Base-by-base conservation (phyloP, 2,113 vertebrate genomes). In the Notothenia rossii region DNA sequence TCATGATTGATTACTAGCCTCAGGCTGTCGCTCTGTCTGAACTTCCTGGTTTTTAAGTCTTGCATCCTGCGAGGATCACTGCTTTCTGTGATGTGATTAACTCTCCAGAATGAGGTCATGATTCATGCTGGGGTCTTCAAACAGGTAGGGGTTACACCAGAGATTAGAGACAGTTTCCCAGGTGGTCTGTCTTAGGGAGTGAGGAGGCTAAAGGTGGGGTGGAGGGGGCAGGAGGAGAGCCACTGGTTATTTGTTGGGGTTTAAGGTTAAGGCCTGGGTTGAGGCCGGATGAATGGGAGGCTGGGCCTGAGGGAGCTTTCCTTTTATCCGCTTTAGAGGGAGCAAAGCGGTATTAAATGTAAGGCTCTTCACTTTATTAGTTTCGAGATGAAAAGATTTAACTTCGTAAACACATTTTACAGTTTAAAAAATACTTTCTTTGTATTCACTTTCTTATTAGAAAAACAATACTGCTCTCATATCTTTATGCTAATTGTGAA, bases 1-100 rank as follows among this genome's bases (percentile, higher is more conserved):
- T 62, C 12, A 64, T 92, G 89, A 88, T 90, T 90, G 92, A 94
- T 95, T 89, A 91, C 87, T 43, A 40, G 86, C 91, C 88, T 77
- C 4, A 3, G 81, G 93, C 85, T 82, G 71, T 85, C 77, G 81
- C 84, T 81, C 58, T 85, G 54, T 87, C 79, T 87, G 77, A 83
- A 91, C 90, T 93, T 93, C 90, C 92, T 94, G 89, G 71, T 82
- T 87, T 86, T 86, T 85, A 92, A 86, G 78, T 78, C 70, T 51
- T 53, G 82, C 79, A 90, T 92, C 89, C 90, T 91, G 85, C 20
- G 36, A 72, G 84, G 83, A 85, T 84, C 82, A 71, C 64, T 87
- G 86, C 79, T 61, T 87, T 92, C 74, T 84, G 73, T 71, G 79
- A 88, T 87, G 84, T 90, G 65, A 91, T 93, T 91, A 92, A 84